These are phyloP conservation scores for Zootermopsis nevadensis DNA, from an alignment of 2,888 invertebrate genomes.

Conservation along the genomic window DNA sequence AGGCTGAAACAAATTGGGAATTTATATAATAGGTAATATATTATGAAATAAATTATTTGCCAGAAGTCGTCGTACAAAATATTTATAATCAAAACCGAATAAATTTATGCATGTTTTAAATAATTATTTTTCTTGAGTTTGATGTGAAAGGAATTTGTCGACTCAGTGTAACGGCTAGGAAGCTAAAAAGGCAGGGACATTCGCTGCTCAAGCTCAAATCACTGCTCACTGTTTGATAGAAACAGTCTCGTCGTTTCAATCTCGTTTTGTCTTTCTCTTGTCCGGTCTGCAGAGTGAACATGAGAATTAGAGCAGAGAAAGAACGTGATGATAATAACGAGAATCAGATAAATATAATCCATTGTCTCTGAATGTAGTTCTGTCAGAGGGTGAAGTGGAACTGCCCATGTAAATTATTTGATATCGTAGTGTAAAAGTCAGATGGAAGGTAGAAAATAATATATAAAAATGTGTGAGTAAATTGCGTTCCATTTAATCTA, in stretches of 20 bases:
- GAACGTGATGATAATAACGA: conserved; percentile 1
- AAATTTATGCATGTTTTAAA: too few relatives aligned
- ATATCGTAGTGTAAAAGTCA: background rate
- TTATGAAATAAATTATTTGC: too few relatives aligned
- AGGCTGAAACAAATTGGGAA: too few relatives aligned
- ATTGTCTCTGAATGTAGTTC: background rate
- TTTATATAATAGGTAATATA: too few relatives aligned
- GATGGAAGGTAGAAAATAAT: background rate
- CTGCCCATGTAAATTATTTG: background rate
- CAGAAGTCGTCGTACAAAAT: too few relatives aligned
- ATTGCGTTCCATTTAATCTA: background rate
- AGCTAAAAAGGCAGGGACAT: background rate
- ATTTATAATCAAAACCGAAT: too few relatives aligned
- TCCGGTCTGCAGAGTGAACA: background rate
- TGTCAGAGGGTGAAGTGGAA: background rate
- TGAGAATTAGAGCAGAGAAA: background rate
- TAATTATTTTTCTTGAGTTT: too few relatives aligned
- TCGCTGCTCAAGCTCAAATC: background rate
- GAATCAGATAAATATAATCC: background rate
- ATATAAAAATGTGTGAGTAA: background rate
- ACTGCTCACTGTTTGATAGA: background rate
- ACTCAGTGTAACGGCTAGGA: background rate
- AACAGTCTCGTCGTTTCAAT: background rate
- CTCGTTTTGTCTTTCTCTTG: background rate
- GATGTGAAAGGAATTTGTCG: conserved; percentile 10